These are phyloP conservation scores for Rhineura floridana DNA, from an alignment of 2,113 vertebrate genomes.

Conservation along the genomic window DNA sequence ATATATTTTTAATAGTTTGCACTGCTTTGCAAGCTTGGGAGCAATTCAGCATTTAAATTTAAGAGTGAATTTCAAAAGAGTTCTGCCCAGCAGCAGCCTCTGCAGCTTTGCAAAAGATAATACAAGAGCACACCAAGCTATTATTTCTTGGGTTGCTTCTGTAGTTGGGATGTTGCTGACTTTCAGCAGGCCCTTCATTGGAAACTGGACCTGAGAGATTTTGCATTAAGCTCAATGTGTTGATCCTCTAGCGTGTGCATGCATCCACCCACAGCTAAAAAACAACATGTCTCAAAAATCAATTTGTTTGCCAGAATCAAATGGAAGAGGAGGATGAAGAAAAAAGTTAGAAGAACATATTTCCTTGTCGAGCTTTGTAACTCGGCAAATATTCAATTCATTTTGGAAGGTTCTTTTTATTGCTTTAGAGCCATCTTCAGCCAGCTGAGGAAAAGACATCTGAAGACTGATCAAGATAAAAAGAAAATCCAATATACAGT, in stretches of 20 bases:
- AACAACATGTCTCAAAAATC: background rate
- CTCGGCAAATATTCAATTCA: background rate
- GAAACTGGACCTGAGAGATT: background rate
- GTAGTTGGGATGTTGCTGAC: too few species aligned
- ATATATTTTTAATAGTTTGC: background rate
- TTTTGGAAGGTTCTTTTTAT: background rate
- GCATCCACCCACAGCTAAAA: background rate
- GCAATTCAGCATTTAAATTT: background rate
- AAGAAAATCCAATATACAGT: slow-evolving; percentile 8
- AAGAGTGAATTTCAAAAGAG: background rate
- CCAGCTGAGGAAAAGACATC: background rate
- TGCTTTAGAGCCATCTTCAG: background rate
- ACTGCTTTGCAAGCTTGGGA: background rate
- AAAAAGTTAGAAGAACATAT: background rate
- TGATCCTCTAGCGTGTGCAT: background rate
- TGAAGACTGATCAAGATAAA: slow-evolving; percentile 3
- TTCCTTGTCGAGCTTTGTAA: background rate
- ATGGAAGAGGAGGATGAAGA: background rate
- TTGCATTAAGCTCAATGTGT: background rate
- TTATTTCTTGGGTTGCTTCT: background rate
- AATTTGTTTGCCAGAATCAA: background rate
- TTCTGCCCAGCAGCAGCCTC: too few species aligned
- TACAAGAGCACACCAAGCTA: background rate
- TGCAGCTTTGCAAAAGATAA: background rate
- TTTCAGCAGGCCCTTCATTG: background rate